Base-by-base conservation (phyloP, 1,140 invertebrate species). In the Panulirus ornatus region DNA sequence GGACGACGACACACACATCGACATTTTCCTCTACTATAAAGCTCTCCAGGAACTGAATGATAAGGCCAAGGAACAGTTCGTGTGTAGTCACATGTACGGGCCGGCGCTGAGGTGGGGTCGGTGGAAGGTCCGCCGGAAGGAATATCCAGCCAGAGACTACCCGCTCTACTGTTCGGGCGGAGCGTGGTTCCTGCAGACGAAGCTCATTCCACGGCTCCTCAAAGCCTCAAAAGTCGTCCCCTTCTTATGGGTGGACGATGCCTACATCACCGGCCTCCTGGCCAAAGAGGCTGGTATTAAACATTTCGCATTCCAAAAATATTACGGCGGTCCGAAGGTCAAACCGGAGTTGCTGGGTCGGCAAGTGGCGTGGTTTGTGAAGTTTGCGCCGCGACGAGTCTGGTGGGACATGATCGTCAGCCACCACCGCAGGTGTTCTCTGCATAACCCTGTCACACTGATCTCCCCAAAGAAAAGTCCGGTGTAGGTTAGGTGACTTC, bases 241-340 rank as follows among this genome's bases (percentile, higher is more conserved):
- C 14, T 88, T 71, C 34, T 22, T 88, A 11, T 88, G 86, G 86
- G 86, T 88, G 76, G 86, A 88, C 11, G 86, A 88, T 27, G 76
- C 78, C 34, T 88, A 88, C 63, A 44, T 88, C 54, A 88, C 78
- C 6, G 86, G 86, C 2, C 14, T 88, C 9, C 19, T 88, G 42
- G 86, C 86, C 16, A 22, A n/a, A 2, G 1, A 73, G 63, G 78
- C 86, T 8, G 78, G 78, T 1, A 82, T 88, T 14, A 36, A 36
- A 14, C 76, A 73, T 1, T 63, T 63, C 0, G 27, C 40, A 5
- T 86, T 86, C 73, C 84, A 86, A 22, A 51, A 76, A n/a, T 86
- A 54, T 54, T 86, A 86, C n/a, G 84, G 84, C 14, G 14, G 34
- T 9, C 82, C 70, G 30, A 34, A 73, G 22, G n/a, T 36, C 11